Evolutionary conservation across 1,140 invertebrate genomes (phyloP).

Genomic region (Hermetia illucens): DNA sequence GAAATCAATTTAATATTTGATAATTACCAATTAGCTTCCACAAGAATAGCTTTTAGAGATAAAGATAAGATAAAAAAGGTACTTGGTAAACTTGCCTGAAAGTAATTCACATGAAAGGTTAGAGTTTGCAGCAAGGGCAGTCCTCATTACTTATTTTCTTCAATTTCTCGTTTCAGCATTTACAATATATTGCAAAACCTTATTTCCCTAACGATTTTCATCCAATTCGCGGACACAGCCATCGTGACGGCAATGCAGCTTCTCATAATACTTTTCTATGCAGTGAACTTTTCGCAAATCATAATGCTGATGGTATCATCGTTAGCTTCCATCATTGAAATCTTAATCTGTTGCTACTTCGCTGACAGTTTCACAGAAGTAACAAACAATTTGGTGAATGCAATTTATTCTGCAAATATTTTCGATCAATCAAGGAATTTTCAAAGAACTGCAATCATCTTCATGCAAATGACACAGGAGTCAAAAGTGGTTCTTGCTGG

Average conservation of each 20-base stretch:
- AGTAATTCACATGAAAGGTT: too few relatives aligned
- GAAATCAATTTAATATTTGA: too few relatives aligned
- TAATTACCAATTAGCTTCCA: too few relatives aligned
- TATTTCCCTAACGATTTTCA: conserved; percentile 7
- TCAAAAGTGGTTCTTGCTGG: conserved; percentile 4
- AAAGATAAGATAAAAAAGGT: too few relatives aligned
- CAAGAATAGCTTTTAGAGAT: too few relatives aligned
- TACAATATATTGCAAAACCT: conserved; percentile 4
- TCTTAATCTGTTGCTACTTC: conserved; percentile 7
- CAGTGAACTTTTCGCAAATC: conserved; percentile 3
- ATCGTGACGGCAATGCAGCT: conserved; percentile 5
- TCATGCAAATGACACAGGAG: conserved; percentile 9
- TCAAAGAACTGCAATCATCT: conserved; percentile 7
- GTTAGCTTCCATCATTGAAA: conserved; percentile 3
- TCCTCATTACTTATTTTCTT: too few relatives aligned
- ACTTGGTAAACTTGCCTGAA: too few relatives aligned
- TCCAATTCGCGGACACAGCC: conserved; percentile 7
- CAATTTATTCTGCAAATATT: conserved; percentile 7
- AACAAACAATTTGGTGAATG: conserved; percentile 4
- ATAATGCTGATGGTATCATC: conserved; percentile 4
- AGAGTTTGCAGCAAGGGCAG: too few relatives aligned
- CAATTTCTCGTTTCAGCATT: conserved; percentile 4
- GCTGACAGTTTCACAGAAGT: conserved; percentile 5
- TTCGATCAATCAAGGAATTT: conserved; percentile 6
- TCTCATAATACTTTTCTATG: conserved; percentile 6